phyloP scores from a whole-genome alignment of 2,797 vertebrate species.

The Megaceryle alcyon region DNA sequence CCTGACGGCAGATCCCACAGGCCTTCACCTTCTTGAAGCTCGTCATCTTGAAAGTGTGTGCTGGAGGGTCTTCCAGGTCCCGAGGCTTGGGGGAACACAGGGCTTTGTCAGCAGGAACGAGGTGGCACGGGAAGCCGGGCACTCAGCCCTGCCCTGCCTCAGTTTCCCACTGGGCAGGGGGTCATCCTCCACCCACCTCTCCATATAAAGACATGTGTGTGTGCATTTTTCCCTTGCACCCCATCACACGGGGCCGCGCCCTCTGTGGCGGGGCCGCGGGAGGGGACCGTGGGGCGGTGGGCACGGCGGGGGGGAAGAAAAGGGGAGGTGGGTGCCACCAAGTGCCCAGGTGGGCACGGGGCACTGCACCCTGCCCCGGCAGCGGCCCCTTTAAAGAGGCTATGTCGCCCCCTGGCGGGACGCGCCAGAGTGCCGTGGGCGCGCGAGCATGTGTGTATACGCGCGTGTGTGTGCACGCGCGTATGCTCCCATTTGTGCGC shows the following conservation, averaged over 20 bases:
- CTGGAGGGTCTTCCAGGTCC: conserved; percentile 89
- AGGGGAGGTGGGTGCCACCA: too few relatives aligned
- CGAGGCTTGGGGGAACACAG: conserved; percentile 81
- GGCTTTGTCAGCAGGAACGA: accelerated
- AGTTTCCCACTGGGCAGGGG: not conserved
- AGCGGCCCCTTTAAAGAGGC: too few relatives aligned
- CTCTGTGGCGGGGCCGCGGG: not conserved
- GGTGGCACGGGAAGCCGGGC: not conserved
- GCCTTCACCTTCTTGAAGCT: conserved; percentile 95
- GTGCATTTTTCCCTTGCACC: not conserved
- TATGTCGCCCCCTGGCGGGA: too few relatives aligned
- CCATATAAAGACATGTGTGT: not conserved
- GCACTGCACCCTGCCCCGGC: too few relatives aligned
- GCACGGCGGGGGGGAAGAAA: too few relatives aligned
- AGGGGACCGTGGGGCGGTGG: not conserved
- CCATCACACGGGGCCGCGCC: too few relatives aligned
- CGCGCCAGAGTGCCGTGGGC: too few relatives aligned
- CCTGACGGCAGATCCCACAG: conserved; percentile 91
- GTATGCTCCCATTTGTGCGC: too few relatives aligned
- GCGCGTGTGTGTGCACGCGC: too few relatives aligned
- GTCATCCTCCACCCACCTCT: not conserved
- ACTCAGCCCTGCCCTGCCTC: not conserved
- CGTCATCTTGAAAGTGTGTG: conserved; percentile 92
- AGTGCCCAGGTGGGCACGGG: too few relatives aligned
- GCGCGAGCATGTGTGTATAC: too few relatives aligned